phyloP scores from a whole-genome alignment of 1,140 invertebrate genomes.

The Aphelenchoides besseyi region DNA sequence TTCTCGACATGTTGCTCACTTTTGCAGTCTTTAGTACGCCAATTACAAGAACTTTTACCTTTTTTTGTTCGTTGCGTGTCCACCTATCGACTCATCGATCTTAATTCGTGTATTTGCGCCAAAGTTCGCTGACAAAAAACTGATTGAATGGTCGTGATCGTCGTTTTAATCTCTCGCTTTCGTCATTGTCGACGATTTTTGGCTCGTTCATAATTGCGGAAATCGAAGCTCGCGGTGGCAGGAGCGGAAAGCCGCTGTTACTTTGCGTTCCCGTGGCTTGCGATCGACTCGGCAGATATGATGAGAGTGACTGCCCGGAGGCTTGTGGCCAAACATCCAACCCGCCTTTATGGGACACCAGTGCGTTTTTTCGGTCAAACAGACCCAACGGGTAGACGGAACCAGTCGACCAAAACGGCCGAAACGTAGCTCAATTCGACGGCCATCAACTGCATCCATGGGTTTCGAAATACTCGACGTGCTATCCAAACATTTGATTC shows the following conservation, averaged over 20 bases:
- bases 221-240: not conserved
- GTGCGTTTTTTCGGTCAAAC: not conserved
- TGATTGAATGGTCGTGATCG: no score
- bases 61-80: no score
- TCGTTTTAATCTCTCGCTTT: no score
- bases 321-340: not conserved
- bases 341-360: not conserved
- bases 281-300: not conserved
- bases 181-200: not conserved
- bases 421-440: not conserved
- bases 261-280: not conserved
- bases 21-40: no score
- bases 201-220: conserved; percentile 2
- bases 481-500: no score
- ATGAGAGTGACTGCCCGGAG: not conserved
- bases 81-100: no score
- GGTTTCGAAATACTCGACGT: no score
- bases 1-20: no score
- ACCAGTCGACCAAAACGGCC: not conserved
- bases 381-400: not conserved
- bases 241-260: not conserved
- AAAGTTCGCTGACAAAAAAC: no score
- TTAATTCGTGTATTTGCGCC: no score
- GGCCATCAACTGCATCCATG: no score
- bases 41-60: no score